Evolutionary conservation across 2,888 invertebrate species (phyloP).

Genomic region (Trachelus iudaicus): DNA sequence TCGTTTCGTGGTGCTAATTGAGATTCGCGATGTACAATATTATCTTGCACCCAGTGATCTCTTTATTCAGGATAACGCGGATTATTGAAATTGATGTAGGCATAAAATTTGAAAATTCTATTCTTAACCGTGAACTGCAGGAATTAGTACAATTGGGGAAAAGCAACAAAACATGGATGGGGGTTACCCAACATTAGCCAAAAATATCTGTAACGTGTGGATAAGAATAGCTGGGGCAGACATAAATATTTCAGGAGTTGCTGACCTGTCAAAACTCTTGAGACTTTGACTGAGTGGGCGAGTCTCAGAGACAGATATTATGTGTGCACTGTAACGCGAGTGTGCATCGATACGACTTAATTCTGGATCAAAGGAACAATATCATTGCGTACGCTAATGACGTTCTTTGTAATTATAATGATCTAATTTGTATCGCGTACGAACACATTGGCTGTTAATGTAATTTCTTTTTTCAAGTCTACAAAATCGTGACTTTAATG

Average conservation of each 20-base stretch:
- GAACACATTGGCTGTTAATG: no score
- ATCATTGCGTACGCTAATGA: not conserved
- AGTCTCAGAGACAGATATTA: constrained; percentile 26
- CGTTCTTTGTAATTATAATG: not conserved
- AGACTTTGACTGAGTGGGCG: constrained; percentile 29
- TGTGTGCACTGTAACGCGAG: constrained; percentile 13
- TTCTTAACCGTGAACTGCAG: not conserved
- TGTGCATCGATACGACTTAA: constrained; percentile 2
- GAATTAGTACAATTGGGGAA: constrained; percentile 10
- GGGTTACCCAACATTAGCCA: constrained; percentile 13
- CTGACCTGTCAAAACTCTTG: constrained; percentile 48
- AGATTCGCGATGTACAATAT: not conserved
- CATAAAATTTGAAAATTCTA: not conserved
- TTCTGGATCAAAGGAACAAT: not conserved
- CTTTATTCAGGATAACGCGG: not conserved
- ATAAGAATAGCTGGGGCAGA: constrained; percentile 41
- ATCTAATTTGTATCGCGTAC: not conserved
- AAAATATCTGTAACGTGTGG: constrained; percentile 20
- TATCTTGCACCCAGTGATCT: not conserved
- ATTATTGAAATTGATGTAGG: not conserved
- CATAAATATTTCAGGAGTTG: constrained; percentile 48
- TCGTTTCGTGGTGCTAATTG: not conserved
- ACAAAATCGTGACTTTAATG: not conserved
- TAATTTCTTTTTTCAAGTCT: not conserved
- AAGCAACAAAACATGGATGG: constrained; percentile 9